These are phyloP conservation scores for Eptatretus atami DNA, from an alignment of 2,797 vertebrate genomes.

Conservation along the genomic window DNA sequence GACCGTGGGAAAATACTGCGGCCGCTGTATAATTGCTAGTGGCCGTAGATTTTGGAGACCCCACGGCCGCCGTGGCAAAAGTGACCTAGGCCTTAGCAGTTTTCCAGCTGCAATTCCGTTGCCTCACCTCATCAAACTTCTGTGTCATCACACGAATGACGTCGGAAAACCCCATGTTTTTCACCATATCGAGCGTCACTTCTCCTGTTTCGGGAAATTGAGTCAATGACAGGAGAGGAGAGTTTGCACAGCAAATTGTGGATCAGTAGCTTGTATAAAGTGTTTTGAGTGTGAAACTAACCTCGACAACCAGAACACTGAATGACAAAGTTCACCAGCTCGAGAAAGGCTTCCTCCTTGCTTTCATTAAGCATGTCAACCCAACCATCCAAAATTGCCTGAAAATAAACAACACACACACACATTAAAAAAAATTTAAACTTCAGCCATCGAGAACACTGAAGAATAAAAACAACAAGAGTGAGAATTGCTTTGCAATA, in stretches of 20 bases:
- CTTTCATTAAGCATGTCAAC: background rate
- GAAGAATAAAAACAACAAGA: too few relatives aligned
- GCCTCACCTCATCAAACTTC: conserved; percentile 39
- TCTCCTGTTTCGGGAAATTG: background rate
- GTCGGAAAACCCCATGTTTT: conserved; percentile 32
- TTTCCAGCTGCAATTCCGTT: background rate
- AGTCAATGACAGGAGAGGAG: background rate
- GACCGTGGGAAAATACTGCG: too few relatives aligned
- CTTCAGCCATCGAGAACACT: too few relatives aligned
- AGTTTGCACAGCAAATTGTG: background rate
- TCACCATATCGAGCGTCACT: conserved; percentile 25
- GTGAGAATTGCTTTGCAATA: too few relatives aligned
- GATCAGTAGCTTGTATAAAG: background rate
- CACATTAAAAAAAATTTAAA: too few relatives aligned
- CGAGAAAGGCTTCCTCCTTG: background rate
- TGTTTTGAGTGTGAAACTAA: background rate
- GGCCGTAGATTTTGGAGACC: too few relatives aligned
- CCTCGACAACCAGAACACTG: background rate
- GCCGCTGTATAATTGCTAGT: too few relatives aligned
- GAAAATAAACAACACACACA: background rate
- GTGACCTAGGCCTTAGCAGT: too few relatives aligned
- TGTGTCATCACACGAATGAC: conserved; percentile 38
- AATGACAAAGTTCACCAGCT: background rate
- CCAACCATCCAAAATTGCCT: background rate
- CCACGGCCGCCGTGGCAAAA: too few relatives aligned